Evolutionary conservation across 1,140 invertebrate genomes (phyloP).

Genomic region (Calliphora vicina): DNA sequence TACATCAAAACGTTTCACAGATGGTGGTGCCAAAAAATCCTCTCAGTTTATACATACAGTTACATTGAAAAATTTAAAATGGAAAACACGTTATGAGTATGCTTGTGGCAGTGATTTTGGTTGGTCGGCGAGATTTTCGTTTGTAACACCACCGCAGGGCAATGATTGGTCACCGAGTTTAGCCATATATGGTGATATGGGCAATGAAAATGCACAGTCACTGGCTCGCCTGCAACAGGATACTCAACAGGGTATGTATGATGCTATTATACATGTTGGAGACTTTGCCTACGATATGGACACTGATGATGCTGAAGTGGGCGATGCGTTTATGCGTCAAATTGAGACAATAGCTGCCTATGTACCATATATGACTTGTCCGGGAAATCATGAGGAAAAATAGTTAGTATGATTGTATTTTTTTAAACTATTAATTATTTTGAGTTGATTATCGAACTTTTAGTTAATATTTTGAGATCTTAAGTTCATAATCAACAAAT

Average conservation of each 20-base stretch:
- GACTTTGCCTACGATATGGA: constrained; percentile 98
- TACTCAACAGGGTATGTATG: constrained; percentile 79
- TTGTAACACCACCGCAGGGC: constrained; percentile 71
- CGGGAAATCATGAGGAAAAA: constrained; percentile 89
- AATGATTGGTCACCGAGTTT: constrained; percentile 79
- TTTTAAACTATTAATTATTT: too few species aligned
- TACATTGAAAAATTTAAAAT: constrained; percentile 67
- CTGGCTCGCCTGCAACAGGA: constrained; percentile 83
- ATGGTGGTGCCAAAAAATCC: constrained; percentile 74
- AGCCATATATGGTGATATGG: constrained; percentile 92
- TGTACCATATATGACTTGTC: constrained; percentile 91
- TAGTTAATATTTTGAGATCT: too few species aligned
- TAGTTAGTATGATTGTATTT: constrained; percentile 73
- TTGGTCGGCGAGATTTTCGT: constrained; percentile 82
- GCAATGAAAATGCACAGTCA: constrained; percentile 87
- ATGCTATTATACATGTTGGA: constrained; percentile 91
- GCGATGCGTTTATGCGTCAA: constrained; percentile 91
- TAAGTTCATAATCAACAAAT: neutral
- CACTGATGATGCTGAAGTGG: constrained; percentile 76
- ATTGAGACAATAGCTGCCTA: constrained; percentile 87
- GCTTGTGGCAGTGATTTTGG: constrained; percentile 82
- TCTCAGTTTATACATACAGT: constrained; percentile 61
- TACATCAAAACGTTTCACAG: constrained; percentile 73
- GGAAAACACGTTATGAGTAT: constrained; percentile 77
- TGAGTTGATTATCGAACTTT: too few species aligned